Conservation (phyloP, 2,888 invertebrate species). For the Auanema sp. region DNA sequence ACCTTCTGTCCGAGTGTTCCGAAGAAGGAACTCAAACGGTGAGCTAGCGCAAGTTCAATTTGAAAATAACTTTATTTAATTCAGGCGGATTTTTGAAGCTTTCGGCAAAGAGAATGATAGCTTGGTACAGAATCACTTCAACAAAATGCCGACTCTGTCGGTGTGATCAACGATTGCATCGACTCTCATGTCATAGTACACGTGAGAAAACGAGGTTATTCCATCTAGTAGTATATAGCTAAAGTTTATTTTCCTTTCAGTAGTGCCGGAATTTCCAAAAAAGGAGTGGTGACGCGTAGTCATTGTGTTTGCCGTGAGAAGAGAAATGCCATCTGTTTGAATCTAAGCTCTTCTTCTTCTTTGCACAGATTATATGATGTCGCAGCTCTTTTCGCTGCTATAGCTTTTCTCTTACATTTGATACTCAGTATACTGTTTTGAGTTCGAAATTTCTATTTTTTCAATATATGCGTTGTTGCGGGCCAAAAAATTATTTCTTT, state of each 20-base stretch:
- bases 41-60: no score
- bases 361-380: conserved; percentile 1
- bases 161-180: conserved; percentile 1
- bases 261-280: conserved; percentile 8
- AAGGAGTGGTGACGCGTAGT: conserved; percentile 14
- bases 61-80: neutral
- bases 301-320: conserved; percentile 12
- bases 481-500: conserved; percentile 1
- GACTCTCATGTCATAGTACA: conserved; percentile 9
- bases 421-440: conserved; percentile 15
- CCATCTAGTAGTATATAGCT: no score
- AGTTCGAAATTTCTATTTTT: neutral
- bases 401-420: conserved; percentile 19
- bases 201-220: conserved; percentile 12
- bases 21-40: no score
- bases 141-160: conserved; percentile 9
- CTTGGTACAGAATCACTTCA: conserved; percentile 9
- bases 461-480: conserved; percentile 4
- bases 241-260: neutral
- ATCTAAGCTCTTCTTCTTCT: neutral
- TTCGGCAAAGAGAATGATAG: conserved; percentile 9
- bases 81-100: conserved; percentile 12
- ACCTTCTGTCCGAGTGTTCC: no score
- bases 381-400: conserved; percentile 19
- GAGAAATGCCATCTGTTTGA: neutral